A percentile compares a stretch with the other conserved stretches of the same genome.
Evolutionary conservation across 1,140 invertebrate genomes (phyloP).

Genomic region (Cotesia glomerata): DNA sequence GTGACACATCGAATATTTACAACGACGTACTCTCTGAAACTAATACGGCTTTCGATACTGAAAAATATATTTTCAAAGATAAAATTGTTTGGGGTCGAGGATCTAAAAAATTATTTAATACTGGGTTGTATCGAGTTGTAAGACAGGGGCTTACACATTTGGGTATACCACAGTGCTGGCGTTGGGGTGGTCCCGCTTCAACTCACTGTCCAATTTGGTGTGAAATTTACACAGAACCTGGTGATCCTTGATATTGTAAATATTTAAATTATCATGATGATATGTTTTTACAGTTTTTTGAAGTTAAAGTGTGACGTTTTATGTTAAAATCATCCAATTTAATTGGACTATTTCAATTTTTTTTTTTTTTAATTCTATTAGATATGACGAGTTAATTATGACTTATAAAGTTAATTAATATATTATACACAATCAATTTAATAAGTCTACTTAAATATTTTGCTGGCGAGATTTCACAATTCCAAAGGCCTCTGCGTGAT

Average conservation of each 20-base stretch:
- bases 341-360: neutral
- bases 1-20: conserved; percentile 24
- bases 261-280: conserved; percentile 16
- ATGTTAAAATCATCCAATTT: neutral
- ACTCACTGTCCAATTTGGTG: conserved; percentile 77
- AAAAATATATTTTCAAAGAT: conserved; percentile 37
- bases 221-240: conserved; percentile 54
- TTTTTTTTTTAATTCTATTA: neutral
- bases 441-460: too few relatives aligned
- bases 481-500: neutral
- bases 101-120: conserved; percentile 35
- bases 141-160: conserved; percentile 73
- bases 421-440: too few relatives aligned
- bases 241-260: conserved; percentile 24
- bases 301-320: conserved; percentile 9
- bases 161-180: conserved; percentile 82
- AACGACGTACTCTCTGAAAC: conserved; percentile 28
- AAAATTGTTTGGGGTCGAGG: conserved; percentile 42
- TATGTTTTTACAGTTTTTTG: neutral
- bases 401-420: too few relatives aligned
- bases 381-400: neutral
- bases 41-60: conserved; percentile 34
- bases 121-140: conserved; percentile 70
- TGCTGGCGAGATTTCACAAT: neutral
- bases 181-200: conserved; percentile 78